Base-by-base conservation (phyloP, 2,888 invertebrate species). In the Orchestes rusci region DNA sequence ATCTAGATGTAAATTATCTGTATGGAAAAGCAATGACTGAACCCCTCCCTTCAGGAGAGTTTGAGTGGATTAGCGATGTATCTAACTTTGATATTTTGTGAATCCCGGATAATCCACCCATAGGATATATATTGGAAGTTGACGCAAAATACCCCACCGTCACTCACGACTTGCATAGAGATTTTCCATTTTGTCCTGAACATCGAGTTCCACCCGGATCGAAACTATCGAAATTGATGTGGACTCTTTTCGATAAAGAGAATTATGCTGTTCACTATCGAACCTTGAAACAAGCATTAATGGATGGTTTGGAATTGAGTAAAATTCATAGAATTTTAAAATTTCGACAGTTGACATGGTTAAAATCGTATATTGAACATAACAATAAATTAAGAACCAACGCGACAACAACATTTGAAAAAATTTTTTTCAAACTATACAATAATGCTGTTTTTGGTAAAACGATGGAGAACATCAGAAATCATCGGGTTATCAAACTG, bases 201-300 rank as follows among this genome's bases (percentile, higher is more conserved):
- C 39, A 44, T 32, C 2, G 15, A 2, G 7, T 7, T 3, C 33
- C 43, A 4, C 3, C 7, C 2, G n/a, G 13, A 13, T 10, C 28
- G 4, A 39, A 44, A n/a, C n/a, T n/a, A n/a, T n/a, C n/a, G n/a
- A n/a, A n/a, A n/a, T n/a, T n/a, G n/a, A n/a, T n/a, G n/a, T n/a
- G n/a, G n/a, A n/a, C n/a, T n/a, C n/a, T n/a, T n/a, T n/a, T n/a
- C 8, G 33, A 30, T 16, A 19, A 4, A 17, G 39, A 44, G 27
- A 49, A 56, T 12, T 62, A 53, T 39, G 40, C 61, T 16, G 33
- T 48, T 18, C 47, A 50, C 20, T 47, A 44, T 23, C 32, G 39
- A 34, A 44, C 42, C 39, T 35, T 61, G 8, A 54, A 56, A 48
- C 56, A 58, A 35, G 51, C 45, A 39, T 13, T 60, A 13, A 32